These are phyloP conservation scores for Orthosia gothica DNA, from an alignment of 2,888 invertebrate species.

Conservation along the genomic window DNA sequence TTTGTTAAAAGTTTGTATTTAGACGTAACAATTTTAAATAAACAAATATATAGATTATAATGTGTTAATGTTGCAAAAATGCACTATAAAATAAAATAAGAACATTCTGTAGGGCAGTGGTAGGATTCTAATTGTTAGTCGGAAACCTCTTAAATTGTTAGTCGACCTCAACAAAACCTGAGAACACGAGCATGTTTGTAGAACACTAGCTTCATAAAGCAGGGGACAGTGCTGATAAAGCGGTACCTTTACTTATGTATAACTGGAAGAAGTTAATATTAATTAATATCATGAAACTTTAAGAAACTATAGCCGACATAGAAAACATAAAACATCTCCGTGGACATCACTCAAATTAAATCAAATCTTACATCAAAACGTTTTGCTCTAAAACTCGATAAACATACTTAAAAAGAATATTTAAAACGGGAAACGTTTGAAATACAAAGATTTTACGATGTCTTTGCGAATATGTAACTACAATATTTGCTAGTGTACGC, in stretches of 20 bases:
- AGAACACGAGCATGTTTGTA: conserved; percentile 1
- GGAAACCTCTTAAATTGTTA: neutral
- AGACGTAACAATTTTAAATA: too few relatives aligned
- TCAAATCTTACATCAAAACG: too few relatives aligned
- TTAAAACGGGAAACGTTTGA: conserved; percentile 54
- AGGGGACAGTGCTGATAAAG: neutral
- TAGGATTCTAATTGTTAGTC: neutral
- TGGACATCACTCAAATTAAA: conserved; percentile 22
- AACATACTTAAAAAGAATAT: conserved; percentile 58
- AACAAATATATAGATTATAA: too few relatives aligned
- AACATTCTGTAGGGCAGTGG: neutral
- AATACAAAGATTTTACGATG: conserved; percentile 69
- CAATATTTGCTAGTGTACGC: conserved; percentile 67
- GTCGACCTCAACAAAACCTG: neutral
- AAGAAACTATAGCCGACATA: neutral
- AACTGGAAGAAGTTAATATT: neutral
- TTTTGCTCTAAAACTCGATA: conserved; percentile 27
- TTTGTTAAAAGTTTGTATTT: too few relatives aligned
- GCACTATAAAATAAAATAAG: neutral
- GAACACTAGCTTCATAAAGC: neutral
- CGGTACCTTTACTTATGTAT: neutral
- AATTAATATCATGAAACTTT: conserved; percentile 1
- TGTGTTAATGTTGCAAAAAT: neutral
- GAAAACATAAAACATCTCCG: neutral
- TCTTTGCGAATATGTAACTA: conserved; percentile 71